Conservation (phyloP, 2,888 invertebrate genomes). For the Aphidius colemani region DNA sequence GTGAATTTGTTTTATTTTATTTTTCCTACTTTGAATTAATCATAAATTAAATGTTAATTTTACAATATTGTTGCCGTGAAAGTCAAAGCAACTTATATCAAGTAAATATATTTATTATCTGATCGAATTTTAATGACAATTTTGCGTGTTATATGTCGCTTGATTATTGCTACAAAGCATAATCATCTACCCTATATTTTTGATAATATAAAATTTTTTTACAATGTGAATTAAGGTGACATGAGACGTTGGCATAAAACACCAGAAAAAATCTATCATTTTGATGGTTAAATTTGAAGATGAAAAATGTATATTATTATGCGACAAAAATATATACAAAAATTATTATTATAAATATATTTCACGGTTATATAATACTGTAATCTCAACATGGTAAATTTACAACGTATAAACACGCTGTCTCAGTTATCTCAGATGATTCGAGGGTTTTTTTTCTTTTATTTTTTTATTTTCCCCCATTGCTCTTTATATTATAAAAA, state of each 20-base stretch:
- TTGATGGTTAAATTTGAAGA: neutral
- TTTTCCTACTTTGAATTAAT: too few relatives aligned
- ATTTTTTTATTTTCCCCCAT: conserved; percentile 22
- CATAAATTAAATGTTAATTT: too few relatives aligned
- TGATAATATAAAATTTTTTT: neutral
- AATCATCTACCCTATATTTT: neutral
- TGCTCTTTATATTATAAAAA: conserved; percentile 33
- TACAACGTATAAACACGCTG: conserved; percentile 46
- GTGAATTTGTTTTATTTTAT: too few relatives aligned
- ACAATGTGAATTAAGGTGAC: too few relatives aligned
- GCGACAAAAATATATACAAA: neutral
- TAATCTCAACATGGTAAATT: conserved; percentile 42
- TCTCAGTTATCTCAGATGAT: conserved; percentile 43
- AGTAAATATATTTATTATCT: conserved; percentile 48
- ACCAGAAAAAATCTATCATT: too few relatives aligned
- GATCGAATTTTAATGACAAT: conserved; percentile 56
- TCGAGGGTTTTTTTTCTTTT: neutral
- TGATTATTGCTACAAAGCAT: conserved; percentile 20
- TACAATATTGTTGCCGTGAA: too few relatives aligned
- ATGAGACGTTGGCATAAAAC: conserved; percentile 15
- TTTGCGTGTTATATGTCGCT: conserved; percentile 47
- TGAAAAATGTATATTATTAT: neutral
- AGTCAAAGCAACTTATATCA: conserved; percentile 9
- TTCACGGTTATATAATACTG: conserved; percentile 14
- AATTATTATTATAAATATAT: neutral